A percentile compares a stretch with the other conserved stretches of the same genome.
Evolutionary conservation across 2,888 invertebrate species (phyloP).

Genomic region (Plebejus anna): DNA sequence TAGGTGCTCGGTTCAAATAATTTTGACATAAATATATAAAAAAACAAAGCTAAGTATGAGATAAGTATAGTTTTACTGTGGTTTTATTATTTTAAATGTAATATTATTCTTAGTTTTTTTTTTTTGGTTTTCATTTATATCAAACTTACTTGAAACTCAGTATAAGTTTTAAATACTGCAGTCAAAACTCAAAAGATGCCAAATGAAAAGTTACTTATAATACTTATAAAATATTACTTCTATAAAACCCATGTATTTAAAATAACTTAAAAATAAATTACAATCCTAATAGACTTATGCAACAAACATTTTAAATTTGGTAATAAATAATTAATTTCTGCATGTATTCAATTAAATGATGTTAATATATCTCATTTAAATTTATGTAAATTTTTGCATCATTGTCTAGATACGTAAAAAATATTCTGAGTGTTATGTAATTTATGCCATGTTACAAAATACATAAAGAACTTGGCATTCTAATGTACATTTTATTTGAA

Average conservation of each 20-base stretch:
- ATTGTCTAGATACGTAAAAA: background rate
- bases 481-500: background rate
- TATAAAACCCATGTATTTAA: background rate
- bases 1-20: no score
- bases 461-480: background rate
- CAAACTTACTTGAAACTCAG: no score
- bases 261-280: background rate
- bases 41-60: no score
- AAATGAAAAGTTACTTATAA: no score
- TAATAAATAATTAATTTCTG: conserved; percentile 12
- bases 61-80: no score
- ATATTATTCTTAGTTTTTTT: no score
- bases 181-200: no score
- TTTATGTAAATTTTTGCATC: conserved; percentile 14
- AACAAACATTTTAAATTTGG: background rate
- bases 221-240: background rate
- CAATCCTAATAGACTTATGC: background rate
- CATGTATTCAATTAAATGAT: background rate
- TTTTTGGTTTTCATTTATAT: no score
- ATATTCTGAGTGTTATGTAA: background rate
- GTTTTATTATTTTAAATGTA: no score
- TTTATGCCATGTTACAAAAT: background rate
- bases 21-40: no score
- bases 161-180: no score
- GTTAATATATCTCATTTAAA: background rate